Evolutionary conservation across 2,113 vertebrate species (phyloP).

Genomic region (Channa maculata): DNA sequence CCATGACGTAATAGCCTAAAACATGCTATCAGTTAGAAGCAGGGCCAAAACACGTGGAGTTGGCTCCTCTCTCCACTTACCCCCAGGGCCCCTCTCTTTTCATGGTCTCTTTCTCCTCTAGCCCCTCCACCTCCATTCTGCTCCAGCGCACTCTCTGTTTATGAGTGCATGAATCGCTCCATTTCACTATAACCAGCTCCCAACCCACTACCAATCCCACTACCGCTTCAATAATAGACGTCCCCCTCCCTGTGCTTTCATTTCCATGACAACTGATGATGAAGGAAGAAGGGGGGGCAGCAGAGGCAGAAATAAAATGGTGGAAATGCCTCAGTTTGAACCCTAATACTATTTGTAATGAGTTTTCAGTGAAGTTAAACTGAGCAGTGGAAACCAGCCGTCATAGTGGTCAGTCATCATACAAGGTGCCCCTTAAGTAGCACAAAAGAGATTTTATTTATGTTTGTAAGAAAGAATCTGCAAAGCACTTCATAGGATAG

Average conservation of each 20-base stretch:
- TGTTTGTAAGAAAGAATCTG: neutral
- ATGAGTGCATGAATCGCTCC: constrained; percentile 75
- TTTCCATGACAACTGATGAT: constrained; percentile 82
- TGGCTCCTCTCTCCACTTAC: constrained; percentile 57
- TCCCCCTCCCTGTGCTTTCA: constrained; percentile 63
- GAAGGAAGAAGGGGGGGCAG: constrained; percentile 53
- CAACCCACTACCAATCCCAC: constrained; percentile 63
- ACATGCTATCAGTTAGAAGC: constrained; percentile 66
- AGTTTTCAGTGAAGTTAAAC: constrained; percentile 53
- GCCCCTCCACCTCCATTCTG: constrained; percentile 68
- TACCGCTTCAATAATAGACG: constrained; percentile 72
- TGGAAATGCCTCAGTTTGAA: constrained; percentile 62
- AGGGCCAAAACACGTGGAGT: constrained; percentile 73
- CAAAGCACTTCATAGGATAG: too few species aligned
- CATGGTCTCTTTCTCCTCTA: constrained; percentile 37
- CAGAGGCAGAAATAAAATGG: constrained; percentile 59
- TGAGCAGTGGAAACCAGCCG: constrained; percentile 36
- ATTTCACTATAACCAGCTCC: constrained; percentile 65
- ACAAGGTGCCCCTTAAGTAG: too few species aligned
- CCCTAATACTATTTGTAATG: constrained; percentile 45
- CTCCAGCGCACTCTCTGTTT: constrained; percentile 76
- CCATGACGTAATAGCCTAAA: constrained; percentile 71
- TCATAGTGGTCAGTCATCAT: neutral
- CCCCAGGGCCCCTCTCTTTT: constrained; percentile 60
- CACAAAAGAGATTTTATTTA: too few species aligned